phyloP scores from a whole-genome alignment of 2,888 invertebrate species.

The Anoncus sp. region DNA sequence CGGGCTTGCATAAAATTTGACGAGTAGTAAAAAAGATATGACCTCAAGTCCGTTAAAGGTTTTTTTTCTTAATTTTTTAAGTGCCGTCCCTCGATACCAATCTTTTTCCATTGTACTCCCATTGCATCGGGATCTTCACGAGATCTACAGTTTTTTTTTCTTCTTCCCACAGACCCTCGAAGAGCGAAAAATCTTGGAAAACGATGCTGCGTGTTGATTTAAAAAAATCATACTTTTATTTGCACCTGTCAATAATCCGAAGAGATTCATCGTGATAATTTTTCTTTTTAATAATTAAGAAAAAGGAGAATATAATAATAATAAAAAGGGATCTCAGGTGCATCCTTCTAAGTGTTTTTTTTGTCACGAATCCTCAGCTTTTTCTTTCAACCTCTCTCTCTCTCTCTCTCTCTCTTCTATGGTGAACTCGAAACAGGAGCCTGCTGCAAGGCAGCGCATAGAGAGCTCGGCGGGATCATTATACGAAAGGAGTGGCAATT shows the following conservation, averaged over 20 bases:
- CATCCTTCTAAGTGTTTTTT: constrained; percentile 4
- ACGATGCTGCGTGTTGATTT: not conserved
- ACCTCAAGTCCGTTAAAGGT: constrained; percentile 9
- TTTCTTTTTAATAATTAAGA: not conserved
- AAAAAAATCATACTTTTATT: constrained; percentile 1
- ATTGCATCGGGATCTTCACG: not conserved
- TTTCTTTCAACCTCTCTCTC: constrained; percentile 1
- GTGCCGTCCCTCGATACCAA: constrained; percentile 33
- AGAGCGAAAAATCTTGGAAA: constrained; percentile 24
- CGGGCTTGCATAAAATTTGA: constrained; percentile 56
- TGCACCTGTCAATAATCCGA: not conserved
- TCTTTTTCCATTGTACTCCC: constrained; percentile 35
- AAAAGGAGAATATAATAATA: not conserved
- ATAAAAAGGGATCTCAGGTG: constrained; percentile 13
- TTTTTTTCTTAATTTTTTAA: constrained; percentile 1
- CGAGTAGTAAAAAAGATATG: constrained; percentile 45
- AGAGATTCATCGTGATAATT: constrained; percentile 13
- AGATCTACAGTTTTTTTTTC: constrained; percentile 2
- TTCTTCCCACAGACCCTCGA: not conserved
- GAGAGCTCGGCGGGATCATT: constrained; percentile 19
- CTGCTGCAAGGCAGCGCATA: not conserved
- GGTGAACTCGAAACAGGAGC: not conserved
- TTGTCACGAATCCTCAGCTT: constrained; percentile 21
- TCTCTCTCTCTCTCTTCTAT: not conserved
- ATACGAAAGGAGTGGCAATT: constrained; percentile 49